Evolutionary conservation across 2,888 invertebrate genomes (phyloP).

Genomic region (Papilio protenor): DNA sequence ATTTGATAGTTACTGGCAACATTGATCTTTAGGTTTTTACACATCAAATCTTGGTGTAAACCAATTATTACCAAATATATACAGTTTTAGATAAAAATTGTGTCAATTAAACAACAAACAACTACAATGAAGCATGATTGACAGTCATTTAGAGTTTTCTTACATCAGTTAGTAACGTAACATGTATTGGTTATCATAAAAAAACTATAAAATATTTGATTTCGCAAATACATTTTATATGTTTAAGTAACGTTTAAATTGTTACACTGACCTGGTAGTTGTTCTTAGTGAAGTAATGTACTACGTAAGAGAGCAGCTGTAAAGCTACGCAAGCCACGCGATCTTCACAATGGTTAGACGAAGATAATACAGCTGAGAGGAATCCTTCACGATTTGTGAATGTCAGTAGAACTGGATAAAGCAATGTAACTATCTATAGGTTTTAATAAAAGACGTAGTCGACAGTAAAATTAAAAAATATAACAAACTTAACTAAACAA

Average conservation of each 20-base stretch:
- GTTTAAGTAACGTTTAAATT: conserved; percentile 15
- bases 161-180: not conserved
- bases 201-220: conserved; percentile 15
- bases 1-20: too few species aligned
- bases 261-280: conserved; percentile 64
- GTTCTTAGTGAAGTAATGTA: conserved; percentile 69
- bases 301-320: conserved; percentile 67
- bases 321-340: conserved; percentile 71
- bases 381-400: conserved; percentile 68
- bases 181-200: not conserved
- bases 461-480: too few species aligned
- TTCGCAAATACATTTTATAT: conserved; percentile 19
- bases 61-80: not conserved
- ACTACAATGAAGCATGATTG: not conserved
- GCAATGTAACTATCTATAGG: too few species aligned
- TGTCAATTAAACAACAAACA: conserved; percentile 3
- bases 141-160: not conserved
- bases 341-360: conserved; percentile 62
- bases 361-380: conserved; percentile 62
- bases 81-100: not conserved
- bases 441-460: too few species aligned
- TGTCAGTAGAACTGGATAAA: conserved; percentile 63
- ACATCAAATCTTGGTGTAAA: too few species aligned
- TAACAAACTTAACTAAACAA: too few species aligned
- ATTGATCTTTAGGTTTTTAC: too few species aligned